Evolutionary conservation across 1,140 invertebrate genomes (phyloP).

Genomic region (Heliconius hewitsoni): DNA sequence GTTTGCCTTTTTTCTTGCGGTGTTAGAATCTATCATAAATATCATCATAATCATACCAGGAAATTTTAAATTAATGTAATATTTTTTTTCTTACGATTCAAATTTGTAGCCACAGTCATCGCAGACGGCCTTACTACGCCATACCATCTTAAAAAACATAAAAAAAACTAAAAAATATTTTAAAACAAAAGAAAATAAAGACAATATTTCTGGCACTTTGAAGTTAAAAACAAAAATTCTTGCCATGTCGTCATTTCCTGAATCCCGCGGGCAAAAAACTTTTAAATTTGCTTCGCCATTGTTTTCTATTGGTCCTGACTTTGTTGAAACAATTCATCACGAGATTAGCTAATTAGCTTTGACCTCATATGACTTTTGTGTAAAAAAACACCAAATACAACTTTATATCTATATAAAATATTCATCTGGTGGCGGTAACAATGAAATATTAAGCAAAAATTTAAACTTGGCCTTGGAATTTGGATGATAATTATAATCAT

Average conservation of each 20-base stretch:
- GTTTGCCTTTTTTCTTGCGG: no score
- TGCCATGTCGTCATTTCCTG: conserved; percentile 27
- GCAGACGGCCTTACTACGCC: no score
- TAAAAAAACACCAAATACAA: neutral
- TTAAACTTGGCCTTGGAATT: conserved; percentile 1
- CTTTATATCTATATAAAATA: neutral
- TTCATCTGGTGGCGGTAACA: neutral
- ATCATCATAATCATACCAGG: no score
- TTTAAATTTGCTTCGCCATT: conserved; percentile 33
- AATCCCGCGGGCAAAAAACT: conserved; percentile 20
- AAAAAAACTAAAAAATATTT: no score
- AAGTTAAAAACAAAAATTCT: conserved; percentile 18
- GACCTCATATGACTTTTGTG: conserved; percentile 7
- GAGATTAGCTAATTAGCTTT: conserved; percentile 14
- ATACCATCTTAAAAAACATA: no score
- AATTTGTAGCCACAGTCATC: no score
- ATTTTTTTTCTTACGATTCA: no score
- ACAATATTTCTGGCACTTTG: neutral
- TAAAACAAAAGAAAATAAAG: neutral
- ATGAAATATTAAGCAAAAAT: conserved; percentile 1
- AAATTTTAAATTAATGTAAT: no score
- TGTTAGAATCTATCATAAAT: no score
- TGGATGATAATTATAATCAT: neutral
- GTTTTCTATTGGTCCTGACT: conserved; percentile 1
- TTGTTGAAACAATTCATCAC: conserved; percentile 12